Evolutionary conservation across 2,888 invertebrate genomes (phyloP).

Genomic region (Diploptera punctata): DNA sequence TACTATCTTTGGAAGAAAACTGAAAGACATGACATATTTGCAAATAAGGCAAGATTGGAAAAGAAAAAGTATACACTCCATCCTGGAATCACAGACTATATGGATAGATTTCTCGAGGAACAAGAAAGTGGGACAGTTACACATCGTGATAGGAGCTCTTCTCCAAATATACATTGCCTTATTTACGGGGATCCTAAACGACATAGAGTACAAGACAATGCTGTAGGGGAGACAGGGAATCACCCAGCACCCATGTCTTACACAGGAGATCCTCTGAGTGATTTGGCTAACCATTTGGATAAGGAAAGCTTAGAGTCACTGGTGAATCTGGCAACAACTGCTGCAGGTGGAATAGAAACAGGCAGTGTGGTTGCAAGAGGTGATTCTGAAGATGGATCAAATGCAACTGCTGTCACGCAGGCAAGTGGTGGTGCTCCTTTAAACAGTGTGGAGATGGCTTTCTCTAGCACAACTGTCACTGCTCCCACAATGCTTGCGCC

Average conservation of each 20-base stretch:
- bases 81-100: constrained; percentile 92
- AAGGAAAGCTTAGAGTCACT: constrained; percentile 47
- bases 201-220: constrained; percentile 45
- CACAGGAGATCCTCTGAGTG: constrained; percentile 40
- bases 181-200: constrained; percentile 57
- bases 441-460: constrained; percentile 40
- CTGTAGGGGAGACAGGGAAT: constrained; percentile 27
- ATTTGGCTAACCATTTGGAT: constrained; percentile 46
- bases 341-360: constrained; percentile 33
- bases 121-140: constrained; percentile 65
- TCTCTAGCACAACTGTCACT: constrained; percentile 38
- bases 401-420: background rate
- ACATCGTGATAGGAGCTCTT: constrained; percentile 71
- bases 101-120: constrained; percentile 91
- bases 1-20: constrained; percentile 94
- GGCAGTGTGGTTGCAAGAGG: constrained; percentile 5
- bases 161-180: constrained; percentile 68
- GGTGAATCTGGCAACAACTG: constrained; percentile 45
- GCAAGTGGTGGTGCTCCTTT: constrained; percentile 1
- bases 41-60: constrained; percentile 86
- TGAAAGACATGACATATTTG: constrained; percentile 90
- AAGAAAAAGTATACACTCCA: constrained; percentile 93
- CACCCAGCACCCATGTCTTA: constrained; percentile 22
- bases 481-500: constrained; percentile 27
- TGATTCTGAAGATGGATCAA: background rate